A percentile compares a stretch with the other conserved stretches of the same genome.
phyloP scores from a whole-genome alignment of 2,888 invertebrate genomes.

The Cenopis cana region DNA sequence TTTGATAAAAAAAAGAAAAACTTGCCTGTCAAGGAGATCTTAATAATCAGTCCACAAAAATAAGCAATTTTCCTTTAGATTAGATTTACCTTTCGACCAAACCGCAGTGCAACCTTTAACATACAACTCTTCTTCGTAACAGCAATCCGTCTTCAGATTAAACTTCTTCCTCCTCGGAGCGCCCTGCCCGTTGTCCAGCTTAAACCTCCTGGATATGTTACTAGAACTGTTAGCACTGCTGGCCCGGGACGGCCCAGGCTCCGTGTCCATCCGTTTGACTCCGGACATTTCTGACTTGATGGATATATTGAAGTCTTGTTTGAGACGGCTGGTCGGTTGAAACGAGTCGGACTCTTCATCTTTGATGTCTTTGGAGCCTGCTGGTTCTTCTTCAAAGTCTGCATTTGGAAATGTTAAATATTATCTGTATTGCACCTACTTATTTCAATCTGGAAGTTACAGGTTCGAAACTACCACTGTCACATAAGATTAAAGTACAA shows the following conservation, averaged over 20 bases:
- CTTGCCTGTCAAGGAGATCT: too few species aligned
- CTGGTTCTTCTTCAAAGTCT: constrained; percentile 67
- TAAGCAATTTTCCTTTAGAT: too few species aligned
- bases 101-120: constrained; percentile 93
- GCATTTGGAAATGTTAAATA: too few species aligned
- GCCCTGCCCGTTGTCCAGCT: constrained; percentile 59
- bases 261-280: constrained; percentile 65
- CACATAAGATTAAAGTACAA: too few species aligned
- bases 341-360: constrained; percentile 71
- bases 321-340: constrained; percentile 72
- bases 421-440: too few species aligned
- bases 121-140: constrained; percentile 94
- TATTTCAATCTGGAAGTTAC: too few species aligned
- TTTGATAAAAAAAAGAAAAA: too few species aligned
- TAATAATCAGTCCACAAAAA: too few species aligned
- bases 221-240: constrained; percentile 78
- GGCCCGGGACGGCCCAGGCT: constrained; percentile 60
- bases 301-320: constrained; percentile 78
- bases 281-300: constrained; percentile 73
- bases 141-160: constrained; percentile 75
- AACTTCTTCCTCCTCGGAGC: constrained; percentile 58
- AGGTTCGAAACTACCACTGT: too few species aligned
- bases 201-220: constrained; percentile 79
- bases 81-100: constrained; percentile 87
- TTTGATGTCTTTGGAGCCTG: constrained; percentile 62